Evolutionary conservation across 2,113 vertebrate species (phyloP).

Genomic region (Petrocephalus zakoni): DNA sequence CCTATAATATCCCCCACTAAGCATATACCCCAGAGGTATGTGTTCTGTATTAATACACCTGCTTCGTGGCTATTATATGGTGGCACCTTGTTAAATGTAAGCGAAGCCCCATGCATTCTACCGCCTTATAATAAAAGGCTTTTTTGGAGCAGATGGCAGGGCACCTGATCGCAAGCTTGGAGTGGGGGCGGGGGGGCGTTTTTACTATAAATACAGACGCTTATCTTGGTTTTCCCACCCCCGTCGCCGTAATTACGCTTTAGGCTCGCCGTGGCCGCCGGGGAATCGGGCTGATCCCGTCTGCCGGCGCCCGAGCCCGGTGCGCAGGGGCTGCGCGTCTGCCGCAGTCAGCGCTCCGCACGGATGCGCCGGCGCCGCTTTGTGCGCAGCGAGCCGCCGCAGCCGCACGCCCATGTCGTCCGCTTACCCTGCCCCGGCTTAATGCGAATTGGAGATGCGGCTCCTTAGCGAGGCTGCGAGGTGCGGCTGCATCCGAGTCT

Average conservation of each 20-base stretch:
- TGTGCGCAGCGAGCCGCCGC: not conserved
- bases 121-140: not conserved
- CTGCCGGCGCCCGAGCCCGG: not conserved
- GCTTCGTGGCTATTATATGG: not conserved
- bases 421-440: not conserved
- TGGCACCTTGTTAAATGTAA: not conserved
- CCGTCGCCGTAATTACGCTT: not conserved
- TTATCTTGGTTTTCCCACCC: not conserved
- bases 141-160: slow-evolving; percentile 10
- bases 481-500: too few relatives aligned
- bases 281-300: not conserved
- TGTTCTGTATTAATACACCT: not conserved
- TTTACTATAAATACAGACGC: not conserved
- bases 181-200: not conserved
- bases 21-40: not conserved
- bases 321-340: not conserved
- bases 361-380: not conserved
- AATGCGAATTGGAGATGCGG: not conserved
- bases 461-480: not conserved
- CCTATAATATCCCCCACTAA: not conserved
- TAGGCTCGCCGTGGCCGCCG: not conserved
- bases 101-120: not conserved
- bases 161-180: not conserved
- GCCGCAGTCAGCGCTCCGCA: not conserved
- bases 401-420: not conserved